Evolutionary conservation across 2,797 vertebrate genomes (phyloP), one percentile per base, ranked within the genome.

Genomic region (Rhabdomys pumilio): DNA sequence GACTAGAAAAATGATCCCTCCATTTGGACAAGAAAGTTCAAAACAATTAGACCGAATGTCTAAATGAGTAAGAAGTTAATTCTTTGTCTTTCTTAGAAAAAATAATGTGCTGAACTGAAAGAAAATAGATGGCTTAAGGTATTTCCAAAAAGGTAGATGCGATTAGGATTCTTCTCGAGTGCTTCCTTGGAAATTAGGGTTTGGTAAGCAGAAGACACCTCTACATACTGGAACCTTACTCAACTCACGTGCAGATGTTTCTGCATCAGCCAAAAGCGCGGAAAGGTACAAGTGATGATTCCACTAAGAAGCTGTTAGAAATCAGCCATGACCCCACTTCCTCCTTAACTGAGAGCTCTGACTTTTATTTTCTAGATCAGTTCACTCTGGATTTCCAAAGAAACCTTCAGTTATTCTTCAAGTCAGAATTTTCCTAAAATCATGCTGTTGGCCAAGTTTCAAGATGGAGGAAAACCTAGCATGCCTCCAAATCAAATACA

Each of bases 31-130:
- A 95, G 94, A 94, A 97, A 96, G 87, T 96, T 97, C 79, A 95
- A 96, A 96, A 96, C 77, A 93, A 97, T 94, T 96, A 97, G 50
- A 94, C 31, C 9, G 7, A 47, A 93, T 96, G 87, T 94, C 80
- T 96, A 96, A 96, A 94, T 97, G 91, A 95, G 87, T 97, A 96
- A 89, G 80, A 97, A 95, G 93, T 97, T 92, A 95, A 97, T 97
- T 95, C 79, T 93, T 95, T 88, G 84, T 93, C 93, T 93, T 96
- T 92, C 69, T 77, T 89, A 29, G 75, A 90, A 86, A 65, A 96
- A 96, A 88, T 93, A 94, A 88, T 44, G 31, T 79, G 79, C 59
- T 55, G 73, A 87, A 29, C 92, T 83, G 90, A 53, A 34, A 95
- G 79, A 88, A 85, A 97, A 80, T 83, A 91, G 95, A 57, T 84